Base-by-base conservation (phyloP, 1,140 invertebrate genomes). In the Achroia grisella region DNA sequence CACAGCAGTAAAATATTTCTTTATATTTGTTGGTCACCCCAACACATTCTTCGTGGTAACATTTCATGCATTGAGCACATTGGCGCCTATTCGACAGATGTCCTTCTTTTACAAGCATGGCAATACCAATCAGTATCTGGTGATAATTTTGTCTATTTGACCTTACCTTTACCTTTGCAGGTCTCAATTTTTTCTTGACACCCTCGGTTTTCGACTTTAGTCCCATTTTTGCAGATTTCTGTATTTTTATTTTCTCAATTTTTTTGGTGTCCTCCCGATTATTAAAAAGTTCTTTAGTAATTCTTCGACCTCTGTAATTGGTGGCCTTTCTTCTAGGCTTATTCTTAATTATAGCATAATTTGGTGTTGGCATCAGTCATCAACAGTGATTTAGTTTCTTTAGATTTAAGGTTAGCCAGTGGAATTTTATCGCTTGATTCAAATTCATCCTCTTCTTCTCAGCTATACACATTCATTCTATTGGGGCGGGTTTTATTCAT, bases 201-300 rank as follows among this genome's bases (percentile, higher is more conserved):
- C 45, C 39, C 2, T 11, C 44, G 10, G 33, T 28, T 44, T 56
- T 46, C 15, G 39, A 34, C 46, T 23, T 33, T 42, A 41, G 39
- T 46, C 10, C 46, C 5, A 11, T 9, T 48, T 54, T 40, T 6
- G 42, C 39, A 42, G 42, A 39, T 49, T 49, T 49, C 32, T 55
- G 46, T 34, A 12, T 47, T 29, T 9, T 47, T 12, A n/a, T 39
- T 44, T 44, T 30, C 23, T 48, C 31, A 30, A n/a, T 34, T 2
- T 54, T n/a, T 10, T 32, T 14, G 9, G 45, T 11, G 50, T 47
- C 33, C 28, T 48, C 44, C 45, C 46, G 39, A 48, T 37, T 46
- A 35, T 59, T 59, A 32, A 55, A 60, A 37, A 59, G 48, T 39
- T 54, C 48, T 48, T 51, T 54, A 30, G 32, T 32, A 37, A 52